These are phyloP conservation scores for Xenus cinereus DNA, from an alignment of 2,113 vertebrate genomes.

Conservation along the genomic window DNA sequence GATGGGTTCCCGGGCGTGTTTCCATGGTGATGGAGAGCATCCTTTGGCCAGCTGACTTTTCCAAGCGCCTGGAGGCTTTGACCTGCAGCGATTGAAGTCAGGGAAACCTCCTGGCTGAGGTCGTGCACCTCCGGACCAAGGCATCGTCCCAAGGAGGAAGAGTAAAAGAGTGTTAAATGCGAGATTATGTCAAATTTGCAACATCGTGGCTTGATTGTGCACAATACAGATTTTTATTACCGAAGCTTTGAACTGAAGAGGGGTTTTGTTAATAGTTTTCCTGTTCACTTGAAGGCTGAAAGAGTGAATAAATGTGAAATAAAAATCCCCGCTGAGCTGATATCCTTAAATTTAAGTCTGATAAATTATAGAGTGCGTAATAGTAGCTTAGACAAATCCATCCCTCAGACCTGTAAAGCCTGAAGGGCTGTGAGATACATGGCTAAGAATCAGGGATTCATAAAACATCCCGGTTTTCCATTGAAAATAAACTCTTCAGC, in stretches of 20 bases:
- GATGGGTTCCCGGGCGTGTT: accelerated
- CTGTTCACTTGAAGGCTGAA: neutral
- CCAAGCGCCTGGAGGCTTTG: neutral
- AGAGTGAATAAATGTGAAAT: conserved; percentile 13
- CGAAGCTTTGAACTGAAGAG: neutral
- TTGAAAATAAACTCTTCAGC: neutral
- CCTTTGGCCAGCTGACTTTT: neutral
- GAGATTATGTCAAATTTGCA: neutral
- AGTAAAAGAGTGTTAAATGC: neutral
- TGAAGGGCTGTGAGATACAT: neutral
- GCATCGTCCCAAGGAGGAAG: neutral
- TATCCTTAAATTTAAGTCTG: conserved; percentile 6
- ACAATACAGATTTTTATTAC: neutral
- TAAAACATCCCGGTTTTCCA: neutral
- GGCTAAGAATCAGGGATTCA: neutral
- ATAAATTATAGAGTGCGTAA: neutral
- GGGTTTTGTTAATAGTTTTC: neutral
- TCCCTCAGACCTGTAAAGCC: neutral
- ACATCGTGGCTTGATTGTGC: neutral
- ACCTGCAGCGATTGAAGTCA: accelerated
- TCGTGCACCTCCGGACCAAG: neutral
- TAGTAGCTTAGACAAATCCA: conserved; percentile 1
- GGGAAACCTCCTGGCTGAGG: neutral
- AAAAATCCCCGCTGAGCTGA: neutral
- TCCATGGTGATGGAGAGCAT: neutral